phyloP scores from a whole-genome alignment of 2,113 vertebrate genomes.

The Coptodon bakossiorum region DNA sequence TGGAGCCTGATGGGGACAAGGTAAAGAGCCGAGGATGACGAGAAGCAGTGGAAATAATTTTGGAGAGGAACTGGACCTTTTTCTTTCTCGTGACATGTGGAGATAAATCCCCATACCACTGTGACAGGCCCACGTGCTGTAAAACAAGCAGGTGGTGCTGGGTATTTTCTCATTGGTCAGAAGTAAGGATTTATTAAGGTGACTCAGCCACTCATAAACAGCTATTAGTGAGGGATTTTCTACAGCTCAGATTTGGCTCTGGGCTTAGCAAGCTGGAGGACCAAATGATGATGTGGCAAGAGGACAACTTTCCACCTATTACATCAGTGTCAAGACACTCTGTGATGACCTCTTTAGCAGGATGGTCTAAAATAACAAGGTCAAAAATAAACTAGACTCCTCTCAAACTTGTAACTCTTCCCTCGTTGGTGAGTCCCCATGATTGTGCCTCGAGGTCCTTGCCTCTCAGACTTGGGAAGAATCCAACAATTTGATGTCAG shows the following conservation, averaged over 20 bases:
- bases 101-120: not conserved
- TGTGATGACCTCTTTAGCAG: slow-evolving; percentile 2
- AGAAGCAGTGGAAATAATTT: slow-evolving; percentile 20
- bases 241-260: slow-evolving; percentile 5
- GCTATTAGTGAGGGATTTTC: slow-evolving; percentile 50
- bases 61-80: slow-evolving; percentile 2
- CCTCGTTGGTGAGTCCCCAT: not conserved
- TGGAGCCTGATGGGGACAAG: not conserved
- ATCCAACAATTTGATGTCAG: slow-evolving; percentile 37
- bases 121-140: not conserved
- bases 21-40: not conserved
- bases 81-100: not conserved
- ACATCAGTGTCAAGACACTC: not conserved
- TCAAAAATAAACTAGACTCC: slow-evolving; percentile 7
- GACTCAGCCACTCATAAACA: slow-evolving; percentile 56
- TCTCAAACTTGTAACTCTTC: not conserved
- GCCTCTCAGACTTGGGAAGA: slow-evolving; percentile 8
- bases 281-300: slow-evolving; percentile 17
- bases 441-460: slow-evolving; percentile 5
- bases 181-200: slow-evolving; percentile 53
- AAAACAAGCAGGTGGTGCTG: slow-evolving; percentile 40
- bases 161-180: slow-evolving; percentile 13
- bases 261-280: slow-evolving; percentile 13
- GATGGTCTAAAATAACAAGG: slow-evolving; percentile 25
- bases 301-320: slow-evolving; percentile 31